Base-by-base conservation (phyloP, 2,888 invertebrate genomes). In the Agonopterix alstromeriana region DNA sequence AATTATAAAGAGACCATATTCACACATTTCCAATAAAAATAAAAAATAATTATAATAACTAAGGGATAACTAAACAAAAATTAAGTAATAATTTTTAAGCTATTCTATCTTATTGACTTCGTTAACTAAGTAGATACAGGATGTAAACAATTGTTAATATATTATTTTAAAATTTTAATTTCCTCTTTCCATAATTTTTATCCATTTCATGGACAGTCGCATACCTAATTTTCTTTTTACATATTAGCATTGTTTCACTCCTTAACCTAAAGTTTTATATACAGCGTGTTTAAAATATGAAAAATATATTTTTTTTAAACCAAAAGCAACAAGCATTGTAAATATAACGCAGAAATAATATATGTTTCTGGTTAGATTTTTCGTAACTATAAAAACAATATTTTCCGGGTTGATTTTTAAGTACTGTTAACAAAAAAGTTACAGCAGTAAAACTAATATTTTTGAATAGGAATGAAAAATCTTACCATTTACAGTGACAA, bases 191-290 rank as follows among this genome's bases (percentile, higher is more conserved):
- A 48, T 48, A 48, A 53, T 10, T 54, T 52, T 47, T 45, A 50
- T 65, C 81, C 82, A 81, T 82, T 70, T 62, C 35, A 82, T 80
- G 82, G 77, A 75, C 43, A 46, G 14, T 36, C 43, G 52, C 56
- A 49, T 9, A 43, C 42, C 36, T 42, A 48, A 42, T 41, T 46
- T 45, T 46, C 48, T 57, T 53, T 60, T 53, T 53, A 56, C 53
- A 59, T 63, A 58, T 61, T 57, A 68, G 77, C 81, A 81, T 77
- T 73, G 75, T 73, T 77, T 77, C 77, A 81, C 80, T 81, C 79
- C 79, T 70, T 74, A 79, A 3, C 73, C 57, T 59, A 65, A 64
- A 47, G 17, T 61, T 70, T 62, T 82, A 82, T 82, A 72, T 82
- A 83, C 82, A 83, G 42, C 42, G n/a, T 42, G 38, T 65, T 62